A percentile compares a stretch with the other conserved stretches of the same genome.
phyloP scores from a whole-genome alignment of 2,113 vertebrate genomes.

The Periophthalmodon schlosseri region DNA sequence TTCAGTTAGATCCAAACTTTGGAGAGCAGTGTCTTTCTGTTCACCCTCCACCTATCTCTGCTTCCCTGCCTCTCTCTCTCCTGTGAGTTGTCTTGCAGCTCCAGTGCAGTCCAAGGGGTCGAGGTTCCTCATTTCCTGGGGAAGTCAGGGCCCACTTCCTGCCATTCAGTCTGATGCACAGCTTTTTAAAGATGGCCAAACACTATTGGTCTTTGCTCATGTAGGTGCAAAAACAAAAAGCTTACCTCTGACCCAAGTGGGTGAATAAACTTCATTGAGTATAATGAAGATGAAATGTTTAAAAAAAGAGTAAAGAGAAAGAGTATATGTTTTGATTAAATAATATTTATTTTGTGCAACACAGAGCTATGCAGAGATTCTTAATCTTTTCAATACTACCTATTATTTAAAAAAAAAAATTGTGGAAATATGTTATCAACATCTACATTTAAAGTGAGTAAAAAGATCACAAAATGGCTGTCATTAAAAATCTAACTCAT shows the following conservation, averaged over 20 bases:
- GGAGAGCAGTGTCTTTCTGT: constrained; percentile 27
- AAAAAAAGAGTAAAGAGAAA: neutral
- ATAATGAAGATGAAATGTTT: neutral
- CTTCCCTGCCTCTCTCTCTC: constrained; percentile 29
- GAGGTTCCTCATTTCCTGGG: constrained; percentile 75
- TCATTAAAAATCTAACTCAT: neutral
- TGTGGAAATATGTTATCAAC: neutral
- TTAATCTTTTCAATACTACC: constrained; percentile 21
- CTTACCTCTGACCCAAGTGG: neutral
- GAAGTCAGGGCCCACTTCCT: constrained; percentile 79
- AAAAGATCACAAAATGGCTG: constrained; percentile 12
- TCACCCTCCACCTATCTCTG: constrained; percentile 52
- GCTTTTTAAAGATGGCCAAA: constrained; percentile 72
- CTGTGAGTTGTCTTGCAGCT: constrained; percentile 50
- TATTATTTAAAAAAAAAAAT: constrained; percentile 55
- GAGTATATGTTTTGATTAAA: neutral
- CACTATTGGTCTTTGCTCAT: constrained; percentile 26
- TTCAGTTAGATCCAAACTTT: neutral
- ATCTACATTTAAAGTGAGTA: neutral
- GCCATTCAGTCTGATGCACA: constrained; percentile 75
- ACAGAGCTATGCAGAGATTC: neutral
- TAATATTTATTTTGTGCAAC: constrained; percentile 2
- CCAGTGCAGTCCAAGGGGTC: constrained; percentile 50
- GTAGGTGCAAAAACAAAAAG: constrained; percentile 2
- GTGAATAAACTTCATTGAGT: neutral